Percentiles rank a stretch among this genome's conserved stretches.
Conservation (phyloP, 53 echinoderm and acorn worm genomes). For the Patiria pectinifera region DNA sequence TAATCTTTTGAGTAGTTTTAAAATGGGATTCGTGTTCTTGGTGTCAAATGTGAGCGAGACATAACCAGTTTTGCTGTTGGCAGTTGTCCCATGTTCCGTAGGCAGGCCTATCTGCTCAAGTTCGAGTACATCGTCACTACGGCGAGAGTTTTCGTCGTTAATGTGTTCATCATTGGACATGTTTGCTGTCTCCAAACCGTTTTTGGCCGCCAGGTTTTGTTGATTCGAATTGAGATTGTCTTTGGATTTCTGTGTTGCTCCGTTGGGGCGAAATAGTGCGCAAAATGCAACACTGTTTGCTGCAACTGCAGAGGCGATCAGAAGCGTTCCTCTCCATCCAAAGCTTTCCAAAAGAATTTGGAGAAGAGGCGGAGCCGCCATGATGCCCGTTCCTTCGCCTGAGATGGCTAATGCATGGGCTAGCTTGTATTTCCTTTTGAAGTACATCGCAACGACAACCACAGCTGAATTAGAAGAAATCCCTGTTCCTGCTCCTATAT, state of each 20-base stretch:
- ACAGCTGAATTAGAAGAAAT: not conserved
- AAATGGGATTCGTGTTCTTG: not conserved
- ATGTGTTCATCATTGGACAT: too few relatives aligned
- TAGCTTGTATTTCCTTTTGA: not conserved
- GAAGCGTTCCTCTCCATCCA: not conserved
- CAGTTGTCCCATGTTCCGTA: not conserved
- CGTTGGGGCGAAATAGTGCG: not conserved
- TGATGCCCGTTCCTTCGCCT: not conserved
- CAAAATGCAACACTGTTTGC: not conserved
- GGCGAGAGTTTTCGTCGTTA: too few relatives aligned
- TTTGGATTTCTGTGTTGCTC: not conserved
- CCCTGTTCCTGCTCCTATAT: not conserved
- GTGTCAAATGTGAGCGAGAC: not conserved
- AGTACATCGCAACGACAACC: not conserved
- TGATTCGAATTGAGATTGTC: not conserved
- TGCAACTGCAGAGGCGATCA: not conserved
- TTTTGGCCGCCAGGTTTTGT: not conserved
- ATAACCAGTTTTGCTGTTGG: not conserved
- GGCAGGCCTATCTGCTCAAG: not conserved
- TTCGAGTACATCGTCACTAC: not conserved
- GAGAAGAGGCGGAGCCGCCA: not conserved
- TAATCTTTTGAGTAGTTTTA: not conserved
- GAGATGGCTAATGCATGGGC: not conserved
- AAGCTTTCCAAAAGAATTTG: not conserved
- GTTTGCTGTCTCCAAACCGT: not conserved